Percentiles rank a stretch among this genome's conserved stretches.
Evolutionary conservation across 2,113 vertebrate species (phyloP).

Genomic region (Corvus moneduloides): DNA sequence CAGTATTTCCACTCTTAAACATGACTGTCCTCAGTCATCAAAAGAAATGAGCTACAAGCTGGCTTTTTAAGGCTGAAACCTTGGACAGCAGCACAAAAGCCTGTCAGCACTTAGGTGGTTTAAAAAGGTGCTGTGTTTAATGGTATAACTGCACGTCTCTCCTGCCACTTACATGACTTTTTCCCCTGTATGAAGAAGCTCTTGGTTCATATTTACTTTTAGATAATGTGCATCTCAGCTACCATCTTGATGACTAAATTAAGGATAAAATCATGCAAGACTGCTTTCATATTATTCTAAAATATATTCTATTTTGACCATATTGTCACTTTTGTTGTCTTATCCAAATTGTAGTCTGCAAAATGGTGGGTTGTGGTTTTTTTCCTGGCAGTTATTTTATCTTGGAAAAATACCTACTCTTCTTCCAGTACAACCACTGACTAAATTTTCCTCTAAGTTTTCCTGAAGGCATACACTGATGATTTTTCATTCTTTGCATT

Average conservation of each 20-base stretch:
- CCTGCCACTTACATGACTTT: neutral
- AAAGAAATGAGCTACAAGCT: neutral
- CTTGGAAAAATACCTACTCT: neutral
- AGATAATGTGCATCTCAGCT: neutral
- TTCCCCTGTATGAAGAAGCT: neutral
- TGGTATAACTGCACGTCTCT: neutral
- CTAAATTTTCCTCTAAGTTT: neutral
- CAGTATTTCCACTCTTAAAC: neutral
- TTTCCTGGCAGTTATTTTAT: neutral
- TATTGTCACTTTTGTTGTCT: neutral
- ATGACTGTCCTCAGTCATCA: neutral
- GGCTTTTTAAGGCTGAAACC: neutral
- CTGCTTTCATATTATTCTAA: neutral
- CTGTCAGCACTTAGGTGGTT: neutral
- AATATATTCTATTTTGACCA: neutral
- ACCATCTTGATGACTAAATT: neutral
- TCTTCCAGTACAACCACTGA: neutral
- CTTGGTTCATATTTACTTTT: neutral
- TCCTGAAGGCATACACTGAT: neutral
- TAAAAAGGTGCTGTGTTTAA: neutral
- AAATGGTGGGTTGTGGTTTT: neutral
- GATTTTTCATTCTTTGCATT: neutral
- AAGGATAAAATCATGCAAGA: neutral
- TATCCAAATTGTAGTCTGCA: neutral
- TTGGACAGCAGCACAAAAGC: neutral